Evolutionary conservation across 2,888 invertebrate species (phyloP).

Genomic region (Brachycybe producta): DNA sequence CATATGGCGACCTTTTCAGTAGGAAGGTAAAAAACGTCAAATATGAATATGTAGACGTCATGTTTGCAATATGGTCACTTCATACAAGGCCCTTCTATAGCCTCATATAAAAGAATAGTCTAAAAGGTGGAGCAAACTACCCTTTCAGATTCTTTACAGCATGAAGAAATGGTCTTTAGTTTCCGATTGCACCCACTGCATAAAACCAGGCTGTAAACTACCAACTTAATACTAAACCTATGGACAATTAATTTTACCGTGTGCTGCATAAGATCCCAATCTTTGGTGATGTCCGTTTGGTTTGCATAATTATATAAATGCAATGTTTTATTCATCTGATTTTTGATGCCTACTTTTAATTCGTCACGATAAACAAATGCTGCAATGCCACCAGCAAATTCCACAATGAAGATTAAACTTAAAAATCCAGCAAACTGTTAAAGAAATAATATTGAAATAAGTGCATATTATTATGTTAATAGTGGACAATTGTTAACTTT

Average conservation of each 20-base stretch:
- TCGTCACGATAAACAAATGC: slow-evolving; percentile 3
- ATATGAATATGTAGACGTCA: not conserved
- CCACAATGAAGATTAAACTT: slow-evolving; percentile 9
- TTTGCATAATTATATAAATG: not conserved
- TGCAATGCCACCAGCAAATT: slow-evolving; percentile 8
- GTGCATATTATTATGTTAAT: too few species aligned
- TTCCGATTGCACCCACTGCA: not conserved
- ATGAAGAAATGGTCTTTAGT: not conserved
- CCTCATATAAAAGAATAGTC: too few species aligned
- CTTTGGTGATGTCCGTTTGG: not conserved
- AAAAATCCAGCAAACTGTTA: slow-evolving; percentile 23
- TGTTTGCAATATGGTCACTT: not conserved
- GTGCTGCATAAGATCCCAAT: slow-evolving; percentile 11
- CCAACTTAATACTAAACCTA: too few species aligned
- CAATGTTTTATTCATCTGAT: not conserved
- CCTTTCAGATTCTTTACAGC: not conserved
- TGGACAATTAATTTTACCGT: slow-evolving; percentile 6
- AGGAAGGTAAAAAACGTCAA: not conserved
- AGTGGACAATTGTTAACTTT: too few species aligned
- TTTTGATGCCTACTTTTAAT: not conserved
- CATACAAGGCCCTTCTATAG: not conserved
- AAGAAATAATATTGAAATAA: slow-evolving; percentile 12
- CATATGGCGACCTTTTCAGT: too few species aligned
- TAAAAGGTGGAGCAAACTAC: too few species aligned
- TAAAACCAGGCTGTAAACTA: too few species aligned